These are phyloP conservation scores for Prochilodus magdalenae DNA, from an alignment of 2,113 vertebrate genomes.

Conservation along the genomic window DNA sequence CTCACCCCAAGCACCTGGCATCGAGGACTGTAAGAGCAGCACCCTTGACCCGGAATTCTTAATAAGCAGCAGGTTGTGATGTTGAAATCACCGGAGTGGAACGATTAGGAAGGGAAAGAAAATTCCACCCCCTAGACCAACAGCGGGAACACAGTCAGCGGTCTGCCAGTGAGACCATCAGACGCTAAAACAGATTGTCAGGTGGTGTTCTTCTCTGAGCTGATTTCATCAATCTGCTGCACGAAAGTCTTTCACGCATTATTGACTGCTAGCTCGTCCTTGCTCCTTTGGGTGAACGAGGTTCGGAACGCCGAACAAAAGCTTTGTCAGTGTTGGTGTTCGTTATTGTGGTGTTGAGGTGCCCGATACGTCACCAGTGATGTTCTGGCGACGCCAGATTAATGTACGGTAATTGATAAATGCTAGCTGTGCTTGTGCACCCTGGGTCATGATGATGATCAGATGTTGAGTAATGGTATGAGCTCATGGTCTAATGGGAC, in stretches of 20 bases:
- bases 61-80: not conserved
- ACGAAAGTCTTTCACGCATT: conserved; percentile 17
- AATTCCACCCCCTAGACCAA: not conserved
- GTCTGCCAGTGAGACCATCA: not conserved
- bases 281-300: conserved; percentile 22
- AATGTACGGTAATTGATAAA: too few relatives aligned
- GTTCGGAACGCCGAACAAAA: conserved; percentile 16
- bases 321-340: not conserved
- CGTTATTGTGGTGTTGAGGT: too few relatives aligned
- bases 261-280: conserved; percentile 28
- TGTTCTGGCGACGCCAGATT: too few relatives aligned
- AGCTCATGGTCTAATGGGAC: too few relatives aligned
- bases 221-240: conserved; percentile 40
- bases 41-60: not conserved
- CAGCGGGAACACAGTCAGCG: not conserved
- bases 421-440: too few relatives aligned
- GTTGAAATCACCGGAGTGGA: not conserved
- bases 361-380: too few relatives aligned
- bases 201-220: conserved; percentile 25
- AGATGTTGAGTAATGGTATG: too few relatives aligned
- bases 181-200: conserved; percentile 25
- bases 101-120: conserved; percentile 12
- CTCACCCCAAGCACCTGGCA: not conserved
- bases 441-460: too few relatives aligned
- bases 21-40: not conserved